Base-by-base conservation (phyloP, 2,797 vertebrate species). In the Danionella dracula region DNA sequence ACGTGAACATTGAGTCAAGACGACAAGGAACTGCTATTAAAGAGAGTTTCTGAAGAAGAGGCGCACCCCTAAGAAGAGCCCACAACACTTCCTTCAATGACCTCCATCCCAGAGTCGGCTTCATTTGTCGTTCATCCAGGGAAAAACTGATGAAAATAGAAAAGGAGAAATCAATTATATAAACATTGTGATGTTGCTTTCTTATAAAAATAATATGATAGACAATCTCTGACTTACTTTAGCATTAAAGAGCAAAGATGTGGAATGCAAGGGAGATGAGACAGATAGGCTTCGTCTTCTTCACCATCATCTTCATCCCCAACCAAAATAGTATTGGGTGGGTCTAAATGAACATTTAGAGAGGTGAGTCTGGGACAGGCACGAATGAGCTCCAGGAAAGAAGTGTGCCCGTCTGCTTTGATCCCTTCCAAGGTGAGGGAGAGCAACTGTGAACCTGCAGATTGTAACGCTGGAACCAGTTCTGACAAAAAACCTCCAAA, bases 361-460 rank as follows among this genome's bases (percentile, higher is more conserved):
- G 82, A 69, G 56, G 11, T 72, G 65, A 94, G 88, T 57, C 41
- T 50, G 2, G 88, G 83, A 74, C 92, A 93, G 68, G 65, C 17
- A 48, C 50, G 27, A 2, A 95, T 82, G 35, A 92, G 64, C 20
- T 75, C 2, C 12, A 82, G 44, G 1, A 94, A 72, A 1, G 85
- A 70, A 0, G 72, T 41, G 1, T 72, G 62, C 0, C 84, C 72
- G 0, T 35, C 75, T 19, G 81, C 86, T 73, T 60, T 80, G 56
- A 93, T 82, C 12, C 89, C 90, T 1, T 93, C 89, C 34, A 95
- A 54, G 1, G 78, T 86, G 59, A 95, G 90, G 10, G 75, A 80
- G 3, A 70, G 61, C 46, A 95, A 82, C 9, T 38, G 77, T 0
- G 71, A 44, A 4, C 90, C 89, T 45, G 79, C 61, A 2, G 57